These are phyloP conservation scores for Tridacna gigas DNA, from an alignment of 2,888 invertebrate species.

Conservation along the genomic window DNA sequence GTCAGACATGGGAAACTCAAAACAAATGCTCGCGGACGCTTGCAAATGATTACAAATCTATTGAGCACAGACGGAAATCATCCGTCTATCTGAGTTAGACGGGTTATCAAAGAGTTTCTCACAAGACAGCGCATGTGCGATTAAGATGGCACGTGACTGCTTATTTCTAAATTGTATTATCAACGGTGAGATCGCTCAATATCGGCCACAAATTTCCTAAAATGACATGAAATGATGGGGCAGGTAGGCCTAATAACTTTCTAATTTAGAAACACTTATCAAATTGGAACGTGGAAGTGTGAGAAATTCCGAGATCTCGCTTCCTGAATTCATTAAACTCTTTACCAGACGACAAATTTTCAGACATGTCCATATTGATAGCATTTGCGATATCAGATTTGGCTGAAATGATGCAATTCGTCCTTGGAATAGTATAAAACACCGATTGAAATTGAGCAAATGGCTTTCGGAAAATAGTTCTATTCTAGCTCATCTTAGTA, in stretches of 20 bases:
- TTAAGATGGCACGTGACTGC: slow-evolving; percentile 55
- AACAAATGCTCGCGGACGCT: slow-evolving; percentile 53
- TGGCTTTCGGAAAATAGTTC: too few relatives aligned
- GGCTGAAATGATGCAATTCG: too few relatives aligned
- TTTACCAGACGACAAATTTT: too few relatives aligned
- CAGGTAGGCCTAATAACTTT: slow-evolving; percentile 45
- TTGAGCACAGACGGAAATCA: slow-evolving; percentile 33
- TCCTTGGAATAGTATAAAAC: too few relatives aligned
- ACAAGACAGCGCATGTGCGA: slow-evolving; percentile 47
- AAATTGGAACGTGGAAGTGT: slow-evolving; percentile 7
- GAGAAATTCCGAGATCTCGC: slow-evolving; percentile 14
- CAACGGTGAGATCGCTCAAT: slow-evolving; percentile 37
- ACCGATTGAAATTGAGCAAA: too few relatives aligned
- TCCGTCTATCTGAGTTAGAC: slow-evolving; percentile 35
- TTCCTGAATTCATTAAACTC: too few relatives aligned
- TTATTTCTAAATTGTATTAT: slow-evolving; percentile 59
- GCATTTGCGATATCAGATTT: too few relatives aligned
- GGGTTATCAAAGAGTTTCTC: slow-evolving; percentile 33
- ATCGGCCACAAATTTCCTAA: slow-evolving; percentile 43
- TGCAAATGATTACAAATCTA: slow-evolving; percentile 32
- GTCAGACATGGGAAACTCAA: slow-evolving; percentile 54
- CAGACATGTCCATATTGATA: too few relatives aligned
- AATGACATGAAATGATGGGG: slow-evolving; percentile 46
- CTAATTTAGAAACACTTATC: slow-evolving; percentile 36
- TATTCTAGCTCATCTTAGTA: too few relatives aligned